Conservation (phyloP, 2,888 invertebrate genomes). For the Pherbina coryleti region DNA sequence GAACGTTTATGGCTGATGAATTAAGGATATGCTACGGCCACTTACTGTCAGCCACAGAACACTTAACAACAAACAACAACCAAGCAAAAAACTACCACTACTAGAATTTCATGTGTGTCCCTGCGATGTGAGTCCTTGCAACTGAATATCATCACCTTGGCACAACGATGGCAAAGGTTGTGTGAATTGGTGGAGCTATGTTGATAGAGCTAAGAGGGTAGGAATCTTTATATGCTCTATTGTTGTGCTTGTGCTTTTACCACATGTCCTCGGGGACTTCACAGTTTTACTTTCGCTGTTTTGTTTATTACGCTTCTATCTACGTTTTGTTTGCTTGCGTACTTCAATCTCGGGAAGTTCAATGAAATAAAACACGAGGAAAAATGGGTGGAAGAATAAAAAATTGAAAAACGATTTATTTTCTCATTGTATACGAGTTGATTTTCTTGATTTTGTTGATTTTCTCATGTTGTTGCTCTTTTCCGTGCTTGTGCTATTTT, state of each 20-base stretch:
- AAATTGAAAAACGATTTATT: constrained; percentile 59
- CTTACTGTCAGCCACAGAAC: too few species aligned
- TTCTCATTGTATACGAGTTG: constrained; percentile 63
- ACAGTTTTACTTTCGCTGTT: constrained; percentile 2
- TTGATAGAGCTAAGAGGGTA: neutral
- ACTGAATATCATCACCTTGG: neutral
- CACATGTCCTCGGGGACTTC: constrained; percentile 5
- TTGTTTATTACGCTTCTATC: constrained; percentile 2
- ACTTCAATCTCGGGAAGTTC: constrained; percentile 37
- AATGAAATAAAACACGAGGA: constrained; percentile 43
- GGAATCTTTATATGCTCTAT: neutral
- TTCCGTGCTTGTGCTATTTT: constrained; percentile 38
- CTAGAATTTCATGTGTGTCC: too few species aligned
- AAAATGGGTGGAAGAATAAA: constrained; percentile 29
- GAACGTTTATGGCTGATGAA: too few species aligned
- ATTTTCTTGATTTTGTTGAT: constrained; percentile 54
- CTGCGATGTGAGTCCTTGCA: too few species aligned
- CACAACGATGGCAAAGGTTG: neutral
- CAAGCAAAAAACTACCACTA: too few species aligned
- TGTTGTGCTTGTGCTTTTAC: neutral
- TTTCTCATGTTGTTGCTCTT: constrained; percentile 24
- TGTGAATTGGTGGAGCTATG: neutral
- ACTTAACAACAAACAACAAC: too few species aligned
- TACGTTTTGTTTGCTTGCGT: neutral
- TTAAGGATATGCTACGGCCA: too few species aligned